Evolutionary conservation across 2,797 vertebrate species (phyloP).

Genomic region (Scolopax bukidnonensis): DNA sequence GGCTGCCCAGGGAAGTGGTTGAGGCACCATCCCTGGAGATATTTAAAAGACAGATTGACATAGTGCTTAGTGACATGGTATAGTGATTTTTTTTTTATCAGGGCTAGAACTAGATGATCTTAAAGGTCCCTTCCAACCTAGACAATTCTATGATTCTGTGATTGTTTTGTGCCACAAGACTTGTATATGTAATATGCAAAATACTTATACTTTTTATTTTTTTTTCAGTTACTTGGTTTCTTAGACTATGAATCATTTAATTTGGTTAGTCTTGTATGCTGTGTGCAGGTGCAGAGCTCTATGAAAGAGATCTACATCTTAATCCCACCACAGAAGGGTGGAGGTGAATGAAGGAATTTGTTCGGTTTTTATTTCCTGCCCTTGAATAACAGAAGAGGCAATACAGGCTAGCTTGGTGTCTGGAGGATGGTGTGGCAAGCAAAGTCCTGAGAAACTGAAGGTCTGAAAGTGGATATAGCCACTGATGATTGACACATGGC

Average conservation of each 20-base stretch:
- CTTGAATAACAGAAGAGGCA: neutral
- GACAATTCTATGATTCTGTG: too few species aligned
- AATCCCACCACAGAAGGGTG: too few species aligned
- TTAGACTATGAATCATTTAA: neutral
- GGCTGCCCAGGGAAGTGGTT: too few species aligned
- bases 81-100: too few species aligned
- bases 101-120: too few species aligned
- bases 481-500: rapidly evolving
- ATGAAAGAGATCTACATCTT: neutral
- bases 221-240: neutral
- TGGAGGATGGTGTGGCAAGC: neutral
- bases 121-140: too few species aligned
- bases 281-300: neutral
- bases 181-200: neutral
- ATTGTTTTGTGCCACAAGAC: neutral
- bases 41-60: too few species aligned
- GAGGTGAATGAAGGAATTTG: neutral
- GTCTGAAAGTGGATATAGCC: neutral
- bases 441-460: neutral
- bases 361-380: neutral
- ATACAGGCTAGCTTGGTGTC: neutral
- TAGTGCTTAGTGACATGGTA: too few species aligned
- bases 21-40: too few species aligned
- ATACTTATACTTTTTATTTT: neutral
- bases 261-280: neutral